These are phyloP conservation scores for Xerus rutilus DNA, from an alignment of 2,797 vertebrate species.

Conservation along the genomic window DNA sequence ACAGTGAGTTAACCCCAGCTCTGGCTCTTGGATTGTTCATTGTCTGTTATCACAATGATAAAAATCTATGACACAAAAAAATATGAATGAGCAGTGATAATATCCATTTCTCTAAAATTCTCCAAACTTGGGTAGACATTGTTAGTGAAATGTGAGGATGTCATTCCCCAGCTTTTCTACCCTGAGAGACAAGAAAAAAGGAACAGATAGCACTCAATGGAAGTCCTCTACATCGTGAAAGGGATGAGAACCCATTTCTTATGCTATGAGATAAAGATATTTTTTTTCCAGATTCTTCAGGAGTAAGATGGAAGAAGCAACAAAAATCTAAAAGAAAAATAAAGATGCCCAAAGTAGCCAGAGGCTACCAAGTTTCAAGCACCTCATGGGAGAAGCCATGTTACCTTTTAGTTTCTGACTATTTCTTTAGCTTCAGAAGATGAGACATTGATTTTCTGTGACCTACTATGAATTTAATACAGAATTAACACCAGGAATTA, in stretches of 20 bases:
- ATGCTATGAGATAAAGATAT: rapidly evolving
- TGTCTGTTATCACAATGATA: background rate
- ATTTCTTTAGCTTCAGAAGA: background rate
- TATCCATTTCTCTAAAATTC: background rate
- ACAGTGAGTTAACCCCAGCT: background rate
- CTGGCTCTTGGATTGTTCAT: background rate
- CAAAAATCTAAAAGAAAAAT: background rate
- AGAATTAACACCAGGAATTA: slow-evolving; percentile 64
- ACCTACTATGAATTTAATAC: slow-evolving; percentile 49
- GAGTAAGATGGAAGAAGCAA: background rate
- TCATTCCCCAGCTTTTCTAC: background rate
- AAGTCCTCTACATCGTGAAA: background rate
- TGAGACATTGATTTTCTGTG: slow-evolving; percentile 20
- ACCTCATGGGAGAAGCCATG: background rate
- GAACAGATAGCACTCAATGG: background rate
- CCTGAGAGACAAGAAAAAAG: background rate
- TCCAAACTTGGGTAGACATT: background rate
- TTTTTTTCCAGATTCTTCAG: background rate
- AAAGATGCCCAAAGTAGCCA: background rate
- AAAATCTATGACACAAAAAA: background rate
- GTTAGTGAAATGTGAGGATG: background rate
- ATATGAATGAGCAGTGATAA: background rate
- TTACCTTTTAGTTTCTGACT: background rate
- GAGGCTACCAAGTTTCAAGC: background rate
- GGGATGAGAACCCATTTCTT: rapidly evolving